Base-by-base conservation (phyloP, 2,113 vertebrate genomes). In the Setophaga petechia region DNA sequence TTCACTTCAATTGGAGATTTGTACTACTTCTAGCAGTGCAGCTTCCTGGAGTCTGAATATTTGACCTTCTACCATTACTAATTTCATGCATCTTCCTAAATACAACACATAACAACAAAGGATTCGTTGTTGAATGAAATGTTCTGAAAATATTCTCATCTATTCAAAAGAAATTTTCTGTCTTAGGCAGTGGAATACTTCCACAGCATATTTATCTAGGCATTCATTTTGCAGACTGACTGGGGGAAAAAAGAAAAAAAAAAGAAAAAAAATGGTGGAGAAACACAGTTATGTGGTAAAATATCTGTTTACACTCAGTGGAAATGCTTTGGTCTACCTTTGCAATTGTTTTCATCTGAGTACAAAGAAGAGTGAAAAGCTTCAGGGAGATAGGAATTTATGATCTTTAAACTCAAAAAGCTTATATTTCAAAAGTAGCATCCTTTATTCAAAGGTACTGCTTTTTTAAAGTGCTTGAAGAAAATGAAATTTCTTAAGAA, bases 211-310 rank as follows among this genome's bases (percentile, higher is more conserved):
- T 49, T 73, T 90, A 47, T 61, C 18, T 44, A 66, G 3, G 5
- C 12, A 74, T 69, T 52, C 1, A 35, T 87, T 62, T 54, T 87
- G 74, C 37, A 84, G 8, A 57, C 6, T 82, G 31, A 35, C 15
- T 0, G 0, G 5, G 2, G 5, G 2, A 1, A 4, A 16, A 37
- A 46, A 5, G 1, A 10, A 27, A 7, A n/a, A 55, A 30, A 18
- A 27, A 21, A 11, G 16, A 20, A 18, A 4, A 24, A 12, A 58
- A 55, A 27, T 12, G 0, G 17, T 9, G 5, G 30, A n/a, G 55
- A 89, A 58, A 17, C 14, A 33, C 4, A 46, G 9, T 21, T 63
- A 33, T 5, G 24, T 61, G 44, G 7, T 31, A 51, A 87, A 82
- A 57, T 71, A 35, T 51, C 52, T 87, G 5, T 85, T 78, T 95